A percentile compares a stretch with the other conserved stretches of the same genome.
Conservation (phyloP, 2,888 invertebrate species). For the Apamea monoglypha region DNA sequence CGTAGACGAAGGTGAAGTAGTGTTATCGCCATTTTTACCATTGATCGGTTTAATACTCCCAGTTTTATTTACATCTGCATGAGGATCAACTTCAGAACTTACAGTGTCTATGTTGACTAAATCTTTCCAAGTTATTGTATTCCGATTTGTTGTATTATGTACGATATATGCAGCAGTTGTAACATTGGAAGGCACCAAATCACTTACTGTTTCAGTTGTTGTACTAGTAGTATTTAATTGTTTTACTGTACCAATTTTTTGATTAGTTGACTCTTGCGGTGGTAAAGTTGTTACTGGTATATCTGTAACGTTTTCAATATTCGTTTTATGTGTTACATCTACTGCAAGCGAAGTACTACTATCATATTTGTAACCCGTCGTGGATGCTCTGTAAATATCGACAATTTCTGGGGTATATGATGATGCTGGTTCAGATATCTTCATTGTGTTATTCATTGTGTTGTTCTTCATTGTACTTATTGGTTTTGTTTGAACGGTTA, state of each 20-base stretch:
- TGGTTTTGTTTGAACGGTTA: background rate
- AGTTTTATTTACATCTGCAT: background rate
- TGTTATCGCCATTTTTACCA: background rate
- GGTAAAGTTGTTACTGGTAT: background rate
- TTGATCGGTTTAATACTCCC: background rate
- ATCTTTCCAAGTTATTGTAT: background rate
- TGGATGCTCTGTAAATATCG: background rate
- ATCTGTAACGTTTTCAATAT: background rate
- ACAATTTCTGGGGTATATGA: background rate
- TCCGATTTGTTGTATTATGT: constrained; percentile 3
- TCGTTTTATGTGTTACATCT: background rate
- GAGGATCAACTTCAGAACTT: background rate
- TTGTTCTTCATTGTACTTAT: background rate
- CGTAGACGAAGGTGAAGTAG: background rate
- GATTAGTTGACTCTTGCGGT: background rate
- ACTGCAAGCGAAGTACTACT: constrained; percentile 7
- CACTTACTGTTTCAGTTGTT: background rate
- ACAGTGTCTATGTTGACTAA: background rate
- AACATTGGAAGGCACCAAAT: background rate
- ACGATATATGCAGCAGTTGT: background rate
- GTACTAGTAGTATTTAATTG: background rate
- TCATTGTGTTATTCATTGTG: background rate
- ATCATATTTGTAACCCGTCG: background rate
- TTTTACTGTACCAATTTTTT: background rate
- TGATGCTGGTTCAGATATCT: background rate